phyloP scores from a whole-genome alignment of 2,888 invertebrate genomes.

The Ganaspis brasiliensis region DNA sequence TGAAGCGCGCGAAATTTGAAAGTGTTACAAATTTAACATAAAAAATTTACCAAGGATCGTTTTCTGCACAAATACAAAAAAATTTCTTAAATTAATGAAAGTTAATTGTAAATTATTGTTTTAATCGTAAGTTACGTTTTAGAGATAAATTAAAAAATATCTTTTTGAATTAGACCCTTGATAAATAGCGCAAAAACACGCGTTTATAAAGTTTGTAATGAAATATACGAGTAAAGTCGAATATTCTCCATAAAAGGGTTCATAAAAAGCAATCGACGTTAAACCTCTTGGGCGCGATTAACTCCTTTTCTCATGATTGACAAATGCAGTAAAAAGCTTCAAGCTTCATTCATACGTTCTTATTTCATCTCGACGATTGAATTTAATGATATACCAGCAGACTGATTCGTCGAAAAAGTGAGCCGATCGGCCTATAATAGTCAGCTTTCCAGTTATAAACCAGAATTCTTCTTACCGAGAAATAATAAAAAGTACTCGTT shows the following conservation, averaged over 20 bases:
- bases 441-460: constrained; percentile 23
- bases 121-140: too few species aligned
- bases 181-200: constrained; percentile 3
- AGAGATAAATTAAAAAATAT: background rate
- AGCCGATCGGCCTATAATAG: constrained; percentile 39
- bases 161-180: background rate
- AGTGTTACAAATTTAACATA: too few species aligned
- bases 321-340: constrained; percentile 35
- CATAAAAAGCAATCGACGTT: constrained; percentile 32
- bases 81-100: too few species aligned
- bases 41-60: too few species aligned
- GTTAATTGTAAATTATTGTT: too few species aligned
- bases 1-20: too few species aligned
- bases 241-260: constrained; percentile 38
- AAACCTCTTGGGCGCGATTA: constrained; percentile 39
- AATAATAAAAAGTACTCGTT: constrained; percentile 4
- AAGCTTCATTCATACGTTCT: constrained; percentile 38
- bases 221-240: constrained; percentile 29
- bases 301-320: constrained; percentile 40
- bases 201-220: constrained; percentile 27
- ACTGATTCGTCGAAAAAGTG: constrained; percentile 15
- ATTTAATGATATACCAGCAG: constrained; percentile 39
- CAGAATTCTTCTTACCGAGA: background rate
- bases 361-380: constrained; percentile 30
- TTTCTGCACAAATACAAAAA: too few species aligned